Percentiles rank a stretch among this genome's conserved stretches.
phyloP scores from a whole-genome alignment of 2,888 invertebrate genomes.

The Tinea pellionella region DNA sequence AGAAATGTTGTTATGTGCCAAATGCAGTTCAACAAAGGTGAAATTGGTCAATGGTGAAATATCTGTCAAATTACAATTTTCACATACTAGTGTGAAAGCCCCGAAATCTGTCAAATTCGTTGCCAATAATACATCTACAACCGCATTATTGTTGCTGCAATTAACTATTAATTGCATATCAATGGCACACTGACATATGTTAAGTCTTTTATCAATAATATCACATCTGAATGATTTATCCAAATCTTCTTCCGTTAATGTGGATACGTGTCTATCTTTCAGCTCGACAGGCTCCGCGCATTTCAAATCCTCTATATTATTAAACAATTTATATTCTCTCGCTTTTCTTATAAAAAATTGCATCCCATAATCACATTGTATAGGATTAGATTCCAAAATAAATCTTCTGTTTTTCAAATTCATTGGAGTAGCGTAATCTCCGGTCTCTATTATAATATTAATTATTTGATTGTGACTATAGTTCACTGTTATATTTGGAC shows the following conservation, averaged over 20 bases:
- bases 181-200: background rate
- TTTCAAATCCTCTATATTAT: background rate
- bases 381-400: background rate
- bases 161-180: background rate
- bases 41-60: background rate
- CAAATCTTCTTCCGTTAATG: background rate
- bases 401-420: background rate
- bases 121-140: background rate
- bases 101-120: background rate
- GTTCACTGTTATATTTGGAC: background rate
- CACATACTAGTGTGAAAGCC: background rate
- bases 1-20: constrained; percentile 2
- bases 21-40: background rate
- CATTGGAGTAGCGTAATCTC: background rate
- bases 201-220: background rate
- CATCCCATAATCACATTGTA: background rate
- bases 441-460: background rate
- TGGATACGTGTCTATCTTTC: background rate
- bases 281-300: background rate
- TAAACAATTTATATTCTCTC: background rate
- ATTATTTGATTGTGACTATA: background rate
- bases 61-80: background rate
- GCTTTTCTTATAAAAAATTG: background rate
- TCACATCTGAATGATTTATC: background rate
- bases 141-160: background rate